Base-by-base conservation (phyloP, 2,888 invertebrate genomes). In the Neria commutata region DNA sequence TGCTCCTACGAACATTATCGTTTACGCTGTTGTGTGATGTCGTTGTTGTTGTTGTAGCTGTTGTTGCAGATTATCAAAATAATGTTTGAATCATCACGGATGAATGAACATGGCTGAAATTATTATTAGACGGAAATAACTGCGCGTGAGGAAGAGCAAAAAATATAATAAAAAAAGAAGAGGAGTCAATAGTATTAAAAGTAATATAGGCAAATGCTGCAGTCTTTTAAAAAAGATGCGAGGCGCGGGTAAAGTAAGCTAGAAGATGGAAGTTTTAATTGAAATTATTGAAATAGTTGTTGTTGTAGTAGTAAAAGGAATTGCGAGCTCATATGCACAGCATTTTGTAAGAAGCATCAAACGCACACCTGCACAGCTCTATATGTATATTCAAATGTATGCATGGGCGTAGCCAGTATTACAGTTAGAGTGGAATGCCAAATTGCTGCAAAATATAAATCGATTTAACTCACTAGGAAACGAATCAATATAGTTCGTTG, bases 51-150 rank as follows among this genome's bases (percentile, higher is more conserved):
- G 11, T 21, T 46, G 10, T 19, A 62, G 51, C 58, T 58, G 61
- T 37, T 61, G 55, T 56, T 62, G 60, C 58, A 52, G 66, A 68
- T 74, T 74, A 74, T 71, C 71, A 64, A 68, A 70, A 70, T 67
- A 70, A 62, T 51, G 64, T 64, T 72, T 72, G 72, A 72, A 64
- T 73, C 73, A 72, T 72, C 72, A 55, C 63, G 60, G 42, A 64
- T 60, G 54, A 57, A 63, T 63, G 65, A 73, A 68, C 66, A 73
- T 71, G 73, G 69, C 72, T 74, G 69, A 74, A 74, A 74, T 63
- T 73, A 72, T 72, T 74, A 72, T 72, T 66, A 75, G 75, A 77
- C 75, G 75, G 77, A 77, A 75, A 76, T 72, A 67, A 73, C 69
- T 67, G 70, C 69, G 67, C 67, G 67, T 65, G 64, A 65, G 67